Percentiles rank a stretch among this genome's conserved stretches.
phyloP scores from a whole-genome alignment of 2,888 invertebrate genomes.

The Mantis religiosa region DNA sequence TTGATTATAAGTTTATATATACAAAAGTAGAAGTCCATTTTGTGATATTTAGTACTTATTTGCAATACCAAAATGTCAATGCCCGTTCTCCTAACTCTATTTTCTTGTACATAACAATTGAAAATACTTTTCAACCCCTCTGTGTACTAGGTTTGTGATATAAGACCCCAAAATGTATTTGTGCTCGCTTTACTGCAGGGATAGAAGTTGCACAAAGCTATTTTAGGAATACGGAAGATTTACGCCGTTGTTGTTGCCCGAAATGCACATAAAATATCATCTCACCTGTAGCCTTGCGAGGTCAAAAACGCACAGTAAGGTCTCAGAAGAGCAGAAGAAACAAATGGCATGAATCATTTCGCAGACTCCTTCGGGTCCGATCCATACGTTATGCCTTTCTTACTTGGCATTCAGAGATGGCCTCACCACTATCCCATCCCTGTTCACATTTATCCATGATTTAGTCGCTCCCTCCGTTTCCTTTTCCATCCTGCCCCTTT shows the following conservation, averaged over 20 bases:
- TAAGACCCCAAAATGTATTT: too few species aligned
- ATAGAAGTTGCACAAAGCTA: too few species aligned
- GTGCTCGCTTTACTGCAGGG: not conserved
- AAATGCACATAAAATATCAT: not conserved
- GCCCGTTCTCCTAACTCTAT: too few species aligned
- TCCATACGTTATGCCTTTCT: not conserved
- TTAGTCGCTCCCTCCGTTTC: not conserved
- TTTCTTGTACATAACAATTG: too few species aligned
- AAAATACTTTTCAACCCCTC: too few species aligned
- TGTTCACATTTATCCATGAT: conserved; percentile 6
- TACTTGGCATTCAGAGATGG: not conserved
- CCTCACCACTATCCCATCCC: not conserved
- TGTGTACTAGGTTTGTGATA: too few species aligned
- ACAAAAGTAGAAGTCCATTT: too few species aligned
- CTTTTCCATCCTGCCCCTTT: not conserved
- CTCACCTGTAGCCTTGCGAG: not conserved
- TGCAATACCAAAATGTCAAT: too few species aligned
- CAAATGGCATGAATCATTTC: not conserved
- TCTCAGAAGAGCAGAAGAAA: not conserved
- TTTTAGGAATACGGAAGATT: not conserved
- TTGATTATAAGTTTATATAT: too few species aligned
- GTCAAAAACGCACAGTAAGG: not conserved
- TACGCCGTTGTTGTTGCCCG: not conserved
- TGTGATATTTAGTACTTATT: too few species aligned
- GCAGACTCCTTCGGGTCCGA: not conserved